Evolutionary conservation across 2,888 invertebrate species (phyloP).

Genomic region (Spodoptera picta): DNA sequence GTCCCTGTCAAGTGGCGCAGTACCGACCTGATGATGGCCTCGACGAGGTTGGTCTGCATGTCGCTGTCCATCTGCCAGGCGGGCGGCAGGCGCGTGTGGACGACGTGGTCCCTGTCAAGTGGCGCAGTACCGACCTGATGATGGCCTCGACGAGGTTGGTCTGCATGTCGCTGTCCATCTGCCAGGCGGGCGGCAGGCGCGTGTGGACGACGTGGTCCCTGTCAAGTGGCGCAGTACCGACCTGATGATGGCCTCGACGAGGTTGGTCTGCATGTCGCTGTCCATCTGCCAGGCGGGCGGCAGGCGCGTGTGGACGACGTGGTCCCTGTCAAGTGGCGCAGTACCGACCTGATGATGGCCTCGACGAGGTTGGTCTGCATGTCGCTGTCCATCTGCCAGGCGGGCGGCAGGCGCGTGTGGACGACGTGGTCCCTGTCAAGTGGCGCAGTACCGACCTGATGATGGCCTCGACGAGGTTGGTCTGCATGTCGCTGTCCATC

Average conservation of each 20-base stretch:
- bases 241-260: slow-evolving; percentile 98
- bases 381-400: slow-evolving; percentile 96
- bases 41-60: slow-evolving; percentile 97
- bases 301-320: slow-evolving; percentile 96
- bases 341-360: slow-evolving; percentile 93
- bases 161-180: slow-evolving; percentile 96
- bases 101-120: no score
- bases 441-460: slow-evolving; percentile 89
- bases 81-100: slow-evolving; percentile 94
- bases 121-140: slow-evolving; percentile 90
- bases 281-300: slow-evolving; percentile 96
- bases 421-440: slow-evolving; percentile 65
- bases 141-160: slow-evolving; percentile 98
- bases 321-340: slow-evolving; percentile 91
- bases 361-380: slow-evolving; percentile 98
- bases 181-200: slow-evolving; percentile 96
- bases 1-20: slow-evolving; percentile 88
- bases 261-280: slow-evolving; percentile 96
- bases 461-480: slow-evolving; percentile 97
- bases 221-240: slow-evolving; percentile 71
- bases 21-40: slow-evolving; percentile 93
- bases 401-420: slow-evolving; percentile 73
- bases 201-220: slow-evolving; percentile 96
- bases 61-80: slow-evolving; percentile 97
- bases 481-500: slow-evolving; percentile 96